Percentiles rank a stretch among this genome's conserved stretches.
Evolutionary conservation across 2,888 invertebrate genomes (phyloP).

Genomic region (Andrena hattorfiana): DNA sequence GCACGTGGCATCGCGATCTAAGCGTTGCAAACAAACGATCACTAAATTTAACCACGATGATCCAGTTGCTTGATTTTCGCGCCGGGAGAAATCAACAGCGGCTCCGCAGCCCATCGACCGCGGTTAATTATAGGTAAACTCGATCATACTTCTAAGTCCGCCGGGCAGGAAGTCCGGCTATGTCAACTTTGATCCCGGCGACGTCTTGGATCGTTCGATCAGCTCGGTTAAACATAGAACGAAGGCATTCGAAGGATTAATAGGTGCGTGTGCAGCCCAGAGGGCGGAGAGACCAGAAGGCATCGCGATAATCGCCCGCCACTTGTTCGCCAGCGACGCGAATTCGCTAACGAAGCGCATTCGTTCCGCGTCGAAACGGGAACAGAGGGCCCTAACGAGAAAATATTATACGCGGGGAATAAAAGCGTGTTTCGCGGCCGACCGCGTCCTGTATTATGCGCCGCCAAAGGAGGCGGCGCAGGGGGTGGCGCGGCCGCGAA

Average conservation of each 20-base stretch:
- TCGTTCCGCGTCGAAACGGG: background rate
- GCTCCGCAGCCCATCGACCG: conserved; percentile 42
- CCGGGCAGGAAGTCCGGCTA: conserved; percentile 12
- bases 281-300: background rate
- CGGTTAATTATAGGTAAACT: conserved; percentile 50
- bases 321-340: background rate
- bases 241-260: conserved; percentile 32
- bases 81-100: conserved; percentile 38
- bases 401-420: conserved; percentile 21
- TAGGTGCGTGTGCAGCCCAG: no score
- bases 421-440: background rate
- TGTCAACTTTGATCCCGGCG: conserved; percentile 41
- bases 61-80: conserved; percentile 39
- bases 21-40: conserved; percentile 22
- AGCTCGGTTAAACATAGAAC: conserved; percentile 26
- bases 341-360: conserved; percentile 8
- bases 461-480: conserved; percentile 42
- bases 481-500: conserved; percentile 13
- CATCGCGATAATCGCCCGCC: conserved; percentile 8
- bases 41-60: conserved; percentile 34
- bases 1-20: background rate
- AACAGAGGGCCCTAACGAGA: conserved; percentile 15
- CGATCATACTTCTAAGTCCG: conserved; percentile 47
- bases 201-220: conserved; percentile 1
- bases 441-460: conserved; percentile 16